Base-by-base conservation (phyloP, 1,140 invertebrate genomes). In the Euura saliciscinereae region DNA sequence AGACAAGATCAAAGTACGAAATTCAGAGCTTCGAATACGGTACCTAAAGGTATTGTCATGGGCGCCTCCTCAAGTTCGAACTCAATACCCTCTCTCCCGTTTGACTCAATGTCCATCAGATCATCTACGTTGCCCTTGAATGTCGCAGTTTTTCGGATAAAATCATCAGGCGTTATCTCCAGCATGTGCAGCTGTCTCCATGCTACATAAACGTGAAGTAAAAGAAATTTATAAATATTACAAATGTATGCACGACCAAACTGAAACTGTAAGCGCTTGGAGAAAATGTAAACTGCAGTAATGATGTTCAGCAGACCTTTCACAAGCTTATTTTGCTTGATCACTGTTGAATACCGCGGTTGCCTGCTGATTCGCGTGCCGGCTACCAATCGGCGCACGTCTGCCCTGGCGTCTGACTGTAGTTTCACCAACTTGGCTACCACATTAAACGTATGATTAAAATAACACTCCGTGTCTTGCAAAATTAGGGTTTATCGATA, bases 101-200 rank as follows among this genome's bases (percentile, higher is more conserved):
- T 59, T 3, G n/a, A 3, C 13, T 70, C 69, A 43, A 44, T 7
- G 46, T 42, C 46, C 3, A 70, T 64, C 10, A 70, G 69, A 2
- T 59, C 2, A 11, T 59, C 45, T n/a, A 70, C 69, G n/a, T 70
- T 70, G 11, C 69, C 69, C 44, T 70, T 70, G 42, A 70, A 44
- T 3, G 69, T 65, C n/a, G 69, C 45, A 3, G 69, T 64, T 64
- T 59, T 70, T 42, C 65, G 42, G 8, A 70, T 28, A 28, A 70
- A 70, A n/a, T 70, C 69, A 11, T 8, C 7, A 2, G 46, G 7
- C 11, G 13, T 70, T 2, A 70, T 70, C 65, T 59, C 2, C 4
- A 28, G 69, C 46, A 70, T 45, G 46, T 70, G 69, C 6, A 70
- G 45, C 13, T 70, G 51, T n/a, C 69, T 51, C 69, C 69, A 70